Conservation (phyloP, 2,888 invertebrate genomes). For the Julus scandinavius region DNA sequence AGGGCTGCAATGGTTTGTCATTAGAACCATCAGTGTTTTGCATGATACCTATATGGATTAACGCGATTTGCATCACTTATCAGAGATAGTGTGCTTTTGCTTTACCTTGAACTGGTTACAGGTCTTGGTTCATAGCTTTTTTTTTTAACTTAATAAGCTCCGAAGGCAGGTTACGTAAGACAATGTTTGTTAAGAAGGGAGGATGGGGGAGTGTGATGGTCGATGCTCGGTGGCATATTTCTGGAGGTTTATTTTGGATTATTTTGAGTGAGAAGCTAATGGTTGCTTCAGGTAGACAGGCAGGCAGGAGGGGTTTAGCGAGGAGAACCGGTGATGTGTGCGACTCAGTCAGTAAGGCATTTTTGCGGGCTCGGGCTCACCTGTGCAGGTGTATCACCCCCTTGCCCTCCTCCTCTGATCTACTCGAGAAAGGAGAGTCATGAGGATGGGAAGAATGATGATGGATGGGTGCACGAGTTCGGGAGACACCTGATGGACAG, state of each 20-base stretch:
- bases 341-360: slow-evolving; percentile 14
- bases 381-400: slow-evolving; percentile 38
- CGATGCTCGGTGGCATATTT: slow-evolving; percentile 8
- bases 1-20: too few relatives aligned
- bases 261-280: slow-evolving; percentile 39
- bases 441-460: slow-evolving; percentile 46
- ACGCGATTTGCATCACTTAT: too few relatives aligned
- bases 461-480: slow-evolving; percentile 51
- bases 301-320: slow-evolving; percentile 9
- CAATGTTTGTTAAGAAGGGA: not conserved
- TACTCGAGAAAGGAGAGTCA: slow-evolving; percentile 44
- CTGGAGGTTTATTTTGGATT: slow-evolving; percentile 34
- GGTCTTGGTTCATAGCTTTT: not conserved
- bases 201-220: not conserved
- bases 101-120: not conserved
- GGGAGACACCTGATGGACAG: slow-evolving; percentile 54
- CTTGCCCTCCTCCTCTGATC: slow-evolving; percentile 26
- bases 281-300: slow-evolving; percentile 14
- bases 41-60: too few relatives aligned
- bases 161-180: not conserved
- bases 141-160: not conserved
- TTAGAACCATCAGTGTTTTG: too few relatives aligned
- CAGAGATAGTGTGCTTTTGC: too few relatives aligned
- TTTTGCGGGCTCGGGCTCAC: not conserved
- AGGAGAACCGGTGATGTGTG: not conserved